Evolutionary conservation across 2,888 invertebrate genomes (phyloP), one percentile per base, ranked within the genome.

Genomic region (Strigamia transsilvanica): DNA sequence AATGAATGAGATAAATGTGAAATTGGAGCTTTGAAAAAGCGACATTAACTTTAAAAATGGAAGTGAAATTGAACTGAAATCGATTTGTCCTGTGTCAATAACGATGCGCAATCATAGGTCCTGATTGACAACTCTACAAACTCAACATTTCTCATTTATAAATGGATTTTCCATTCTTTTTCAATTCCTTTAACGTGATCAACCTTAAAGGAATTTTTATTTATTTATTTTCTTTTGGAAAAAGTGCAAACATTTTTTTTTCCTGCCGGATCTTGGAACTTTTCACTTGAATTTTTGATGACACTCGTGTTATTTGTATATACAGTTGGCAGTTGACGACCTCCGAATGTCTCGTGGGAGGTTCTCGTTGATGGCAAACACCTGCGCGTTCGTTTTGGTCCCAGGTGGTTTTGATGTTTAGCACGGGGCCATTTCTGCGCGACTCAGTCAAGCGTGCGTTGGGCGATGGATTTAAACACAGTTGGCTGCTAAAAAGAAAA

Each of bases 1-100:
- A 61, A 61, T 61, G 61, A 61, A 61, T 61, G 61, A 61, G 61
- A 61, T 61, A 61, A 61, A 61, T 61, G 61, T 61, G 61, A 61
- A 61, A 15, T 61, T 12, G 61, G n/a, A n/a, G 15, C n/a, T 61
- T 61, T 15, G 61, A 61, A 61, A 61, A 61, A 61, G 61, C 18
- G 61, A 61, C 61, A 61, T 61, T 61, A 61, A 61, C 21, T 61
- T 61, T 61, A 61, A 61, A 61, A 61, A 61, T 61, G 61, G 61
- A 61, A 61, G 61, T 18, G 61, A 61, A 61, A 61, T 61, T 61
- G 61, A 61, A 61, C 61, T 61, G 61, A 61, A 61, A 61, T 61
- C 61, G 61, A 61, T 61, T 61, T 61, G 61, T 61, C 61, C 21
- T 61, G 61, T 21, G 61, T 61, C 61, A 61, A 61, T 61, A 61